Conservation (phyloP, 2,113 vertebrate genomes). For the Megaceryle torquata region DNA sequence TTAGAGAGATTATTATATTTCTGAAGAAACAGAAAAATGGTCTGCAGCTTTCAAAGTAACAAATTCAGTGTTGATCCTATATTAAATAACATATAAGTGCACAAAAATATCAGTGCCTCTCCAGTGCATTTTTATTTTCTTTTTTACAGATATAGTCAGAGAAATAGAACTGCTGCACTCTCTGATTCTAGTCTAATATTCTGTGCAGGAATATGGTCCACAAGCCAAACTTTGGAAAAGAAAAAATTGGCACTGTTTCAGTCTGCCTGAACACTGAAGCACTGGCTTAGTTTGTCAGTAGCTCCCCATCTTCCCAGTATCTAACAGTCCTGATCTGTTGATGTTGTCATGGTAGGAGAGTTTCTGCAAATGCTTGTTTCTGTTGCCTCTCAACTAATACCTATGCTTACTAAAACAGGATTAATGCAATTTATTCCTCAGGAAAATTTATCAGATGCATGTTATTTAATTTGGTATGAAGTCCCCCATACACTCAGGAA, state of each 20-base stretch:
- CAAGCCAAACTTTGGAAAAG: neutral
- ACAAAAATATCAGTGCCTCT: neutral
- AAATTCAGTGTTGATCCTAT: neutral
- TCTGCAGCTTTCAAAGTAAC: neutral
- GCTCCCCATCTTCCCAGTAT: neutral
- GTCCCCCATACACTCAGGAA: neutral
- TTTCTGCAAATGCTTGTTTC: neutral
- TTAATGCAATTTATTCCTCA: neutral
- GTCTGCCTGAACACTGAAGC: neutral
- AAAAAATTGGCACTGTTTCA: neutral
- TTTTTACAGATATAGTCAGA: neutral
- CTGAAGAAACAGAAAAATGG: constrained; percentile 36
- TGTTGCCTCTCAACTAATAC: neutral
- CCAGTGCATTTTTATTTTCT: neutral
- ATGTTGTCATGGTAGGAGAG: no score
- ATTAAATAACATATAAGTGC: constrained; percentile 28
- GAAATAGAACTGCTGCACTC: neutral
- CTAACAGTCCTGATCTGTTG: neutral
- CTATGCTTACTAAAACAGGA: neutral
- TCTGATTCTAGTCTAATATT: neutral
- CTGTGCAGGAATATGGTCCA: neutral
- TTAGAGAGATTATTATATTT: constrained; percentile 54
- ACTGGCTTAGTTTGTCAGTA: neutral
- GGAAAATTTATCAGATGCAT: neutral
- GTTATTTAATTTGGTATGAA: neutral